Percentiles rank a stretch among this genome's conserved stretches.
These are phyloP conservation scores for Frankliniella intonsa DNA, from an alignment of 2,888 invertebrate species.

Conservation along the genomic window DNA sequence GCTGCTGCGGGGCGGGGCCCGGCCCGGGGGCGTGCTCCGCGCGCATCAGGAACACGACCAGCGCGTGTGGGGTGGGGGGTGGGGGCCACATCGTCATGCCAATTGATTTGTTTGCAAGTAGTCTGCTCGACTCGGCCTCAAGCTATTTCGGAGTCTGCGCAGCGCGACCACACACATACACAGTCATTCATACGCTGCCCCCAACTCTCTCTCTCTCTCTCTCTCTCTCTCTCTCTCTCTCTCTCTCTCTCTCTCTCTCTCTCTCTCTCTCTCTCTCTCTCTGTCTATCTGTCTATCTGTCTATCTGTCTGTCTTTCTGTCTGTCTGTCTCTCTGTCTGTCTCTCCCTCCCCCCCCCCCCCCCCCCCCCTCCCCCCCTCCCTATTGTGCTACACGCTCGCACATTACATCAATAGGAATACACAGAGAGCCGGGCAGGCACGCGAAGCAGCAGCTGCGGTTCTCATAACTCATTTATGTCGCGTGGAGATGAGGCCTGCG, in stretches of 20 bases:
- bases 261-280: not conserved
- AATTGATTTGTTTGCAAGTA: conserved; percentile 15
- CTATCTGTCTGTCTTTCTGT: not conserved
- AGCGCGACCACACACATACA: not conserved
- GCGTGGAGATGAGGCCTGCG: not conserved
- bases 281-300: not conserved
- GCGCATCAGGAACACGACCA: too few relatives aligned
- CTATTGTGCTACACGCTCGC: too few relatives aligned
- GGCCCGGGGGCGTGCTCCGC: too few relatives aligned
- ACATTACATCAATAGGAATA: too few relatives aligned
- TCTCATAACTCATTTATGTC: not conserved
- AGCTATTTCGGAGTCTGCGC: not conserved
- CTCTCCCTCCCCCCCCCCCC: too few relatives aligned
- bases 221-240: not conserved
- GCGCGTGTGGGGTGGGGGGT: too few relatives aligned
- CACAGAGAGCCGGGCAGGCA: too few relatives aligned
- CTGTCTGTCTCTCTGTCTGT: not conserved
- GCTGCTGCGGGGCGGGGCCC: too few relatives aligned
- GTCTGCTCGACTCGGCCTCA: not conserved
- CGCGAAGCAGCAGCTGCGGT: not conserved
- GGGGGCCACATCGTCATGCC: not conserved
- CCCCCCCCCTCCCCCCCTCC: too few relatives aligned
- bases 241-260: not conserved
- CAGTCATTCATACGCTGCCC: not conserved
- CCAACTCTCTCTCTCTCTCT: not conserved